Evolutionary conservation across 2,113 vertebrate species (phyloP).

Genomic region (Alligator sinensis): DNA sequence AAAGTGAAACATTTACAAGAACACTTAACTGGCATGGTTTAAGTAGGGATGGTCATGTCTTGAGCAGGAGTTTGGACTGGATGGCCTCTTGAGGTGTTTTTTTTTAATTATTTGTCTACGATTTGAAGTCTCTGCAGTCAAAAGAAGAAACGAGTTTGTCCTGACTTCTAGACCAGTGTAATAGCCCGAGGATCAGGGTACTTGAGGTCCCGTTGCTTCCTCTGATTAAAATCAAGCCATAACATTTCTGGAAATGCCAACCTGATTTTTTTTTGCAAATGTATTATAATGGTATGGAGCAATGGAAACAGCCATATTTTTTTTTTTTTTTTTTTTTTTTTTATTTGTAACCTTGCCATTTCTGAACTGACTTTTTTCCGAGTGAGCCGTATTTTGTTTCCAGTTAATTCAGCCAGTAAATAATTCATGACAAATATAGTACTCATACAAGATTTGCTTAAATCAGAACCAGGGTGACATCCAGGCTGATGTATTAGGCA

Average conservation of each 20-base stretch:
- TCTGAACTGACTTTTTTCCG: neutral
- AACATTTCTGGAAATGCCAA: neutral
- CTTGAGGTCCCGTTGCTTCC: neutral
- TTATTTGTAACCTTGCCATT: fast-evolving
- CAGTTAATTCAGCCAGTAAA: constrained; percentile 10
- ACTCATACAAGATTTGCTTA: constrained; percentile 25
- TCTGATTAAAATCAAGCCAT: neutral
- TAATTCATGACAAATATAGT: constrained; percentile 20
- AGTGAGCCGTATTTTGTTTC: constrained; percentile 4
- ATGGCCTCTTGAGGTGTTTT: too few species aligned
- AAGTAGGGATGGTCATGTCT: too few species aligned
- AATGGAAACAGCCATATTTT: neutral
- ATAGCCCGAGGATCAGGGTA: neutral
- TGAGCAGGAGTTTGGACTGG: too few species aligned
- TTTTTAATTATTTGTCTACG: too few species aligned
- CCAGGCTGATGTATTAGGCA: neutral
- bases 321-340: neutral
- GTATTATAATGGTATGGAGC: neutral
- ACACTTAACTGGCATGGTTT: too few species aligned
- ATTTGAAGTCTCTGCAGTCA: neutral
- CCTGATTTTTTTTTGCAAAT: neutral
- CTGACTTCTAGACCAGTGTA: neutral
- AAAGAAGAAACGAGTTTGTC: neutral
- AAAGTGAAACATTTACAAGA: too few species aligned
- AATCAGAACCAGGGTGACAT: neutral